phyloP scores from a whole-genome alignment of 2,113 vertebrate genomes.

The Calidris pugnax region DNA sequence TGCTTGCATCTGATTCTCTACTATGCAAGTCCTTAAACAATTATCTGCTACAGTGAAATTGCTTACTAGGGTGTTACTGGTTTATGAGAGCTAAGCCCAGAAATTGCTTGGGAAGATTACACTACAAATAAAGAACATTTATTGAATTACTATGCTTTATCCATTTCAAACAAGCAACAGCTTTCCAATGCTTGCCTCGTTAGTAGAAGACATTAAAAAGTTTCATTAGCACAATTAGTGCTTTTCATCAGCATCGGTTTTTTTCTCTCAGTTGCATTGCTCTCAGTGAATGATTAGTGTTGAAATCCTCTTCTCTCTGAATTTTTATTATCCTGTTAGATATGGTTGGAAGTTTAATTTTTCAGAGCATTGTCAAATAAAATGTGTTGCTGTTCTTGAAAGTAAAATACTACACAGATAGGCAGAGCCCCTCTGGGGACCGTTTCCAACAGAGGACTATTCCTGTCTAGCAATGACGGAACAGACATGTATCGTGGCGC shows the following conservation, averaged over 20 bases:
- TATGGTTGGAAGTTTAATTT: neutral
- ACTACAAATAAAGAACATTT: neutral
- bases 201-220: neutral
- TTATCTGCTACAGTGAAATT: neutral
- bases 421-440: neutral
- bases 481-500: neutral
- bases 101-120: neutral
- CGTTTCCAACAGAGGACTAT: neutral
- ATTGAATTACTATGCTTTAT: neutral
- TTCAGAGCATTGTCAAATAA: conserved; percentile 24
- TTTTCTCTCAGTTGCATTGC: neutral
- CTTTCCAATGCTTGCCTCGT: neutral
- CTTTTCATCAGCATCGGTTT: neutral
- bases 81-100: neutral
- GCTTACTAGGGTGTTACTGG: neutral
- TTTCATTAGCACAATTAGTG: neutral
- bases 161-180: neutral
- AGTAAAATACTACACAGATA: neutral
- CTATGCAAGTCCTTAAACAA: neutral
- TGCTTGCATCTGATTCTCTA: neutral
- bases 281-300: neutral
- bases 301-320: neutral
- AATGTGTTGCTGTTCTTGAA: neutral
- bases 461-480: neutral
- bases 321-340: conserved; percentile 5